phyloP scores from a whole-genome alignment of 53 echinoderm and acorn worm species.

The Stichopus horrens region DNA sequence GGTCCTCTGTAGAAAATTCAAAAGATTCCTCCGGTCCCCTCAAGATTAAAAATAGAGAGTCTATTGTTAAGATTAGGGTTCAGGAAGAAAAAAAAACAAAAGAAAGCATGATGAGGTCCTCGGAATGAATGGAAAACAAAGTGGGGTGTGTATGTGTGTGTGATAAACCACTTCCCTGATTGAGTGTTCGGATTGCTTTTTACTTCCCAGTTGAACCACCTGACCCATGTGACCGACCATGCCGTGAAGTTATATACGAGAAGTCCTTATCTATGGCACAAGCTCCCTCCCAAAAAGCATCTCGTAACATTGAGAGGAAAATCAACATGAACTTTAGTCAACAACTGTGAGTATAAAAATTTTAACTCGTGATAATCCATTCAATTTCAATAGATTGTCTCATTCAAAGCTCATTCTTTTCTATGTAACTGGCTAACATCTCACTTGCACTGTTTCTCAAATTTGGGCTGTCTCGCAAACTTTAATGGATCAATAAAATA shows the following conservation, averaged over 20 bases:
- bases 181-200: neutral
- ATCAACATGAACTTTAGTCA: slow-evolving; percentile 4
- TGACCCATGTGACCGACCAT: slow-evolving; percentile 10
- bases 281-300: neutral
- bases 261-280: neutral
- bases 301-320: neutral
- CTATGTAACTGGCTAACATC: too few species aligned
- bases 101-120: too few species aligned
- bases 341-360: slow-evolving; percentile 1
- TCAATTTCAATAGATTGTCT: too few species aligned
- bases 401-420: too few species aligned
- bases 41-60: too few species aligned
- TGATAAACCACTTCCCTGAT: neutral
- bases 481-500: too few species aligned
- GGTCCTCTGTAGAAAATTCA: too few species aligned
- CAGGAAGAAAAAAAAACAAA: too few species aligned
- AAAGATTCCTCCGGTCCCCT: too few species aligned
- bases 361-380: neutral
- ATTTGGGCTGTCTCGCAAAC: too few species aligned
- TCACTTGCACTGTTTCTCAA: too few species aligned
- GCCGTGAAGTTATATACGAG: slow-evolving; percentile 32
- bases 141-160: neutral
- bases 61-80: too few species aligned
- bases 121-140: neutral
- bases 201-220: slow-evolving; percentile 1